Evolutionary conservation across 2,113 vertebrate genomes (phyloP).

Genomic region (Gopherus flavomarginatus): DNA sequence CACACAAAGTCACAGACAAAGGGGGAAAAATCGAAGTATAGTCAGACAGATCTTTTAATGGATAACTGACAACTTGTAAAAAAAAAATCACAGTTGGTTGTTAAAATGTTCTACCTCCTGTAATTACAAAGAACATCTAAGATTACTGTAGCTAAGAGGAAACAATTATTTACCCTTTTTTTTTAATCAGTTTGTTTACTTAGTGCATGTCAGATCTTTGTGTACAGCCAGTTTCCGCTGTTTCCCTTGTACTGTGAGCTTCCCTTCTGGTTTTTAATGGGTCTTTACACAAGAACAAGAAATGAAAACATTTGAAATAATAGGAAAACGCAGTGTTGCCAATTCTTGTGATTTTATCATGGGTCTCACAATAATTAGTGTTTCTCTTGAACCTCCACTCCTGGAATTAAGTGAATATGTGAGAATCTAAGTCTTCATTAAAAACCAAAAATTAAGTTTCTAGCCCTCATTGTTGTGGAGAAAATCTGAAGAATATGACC

Average conservation of each 20-base stretch:
- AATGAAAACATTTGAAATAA: background rate
- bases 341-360: background rate
- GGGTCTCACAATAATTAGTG: background rate
- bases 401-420: background rate
- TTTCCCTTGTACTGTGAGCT: background rate
- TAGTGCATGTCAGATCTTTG: background rate
- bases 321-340: conserved; percentile 13
- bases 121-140: background rate
- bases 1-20: background rate
- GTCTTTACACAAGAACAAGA: background rate
- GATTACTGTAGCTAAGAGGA: background rate
- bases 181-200: background rate
- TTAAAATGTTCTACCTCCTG: background rate
- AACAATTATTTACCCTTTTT: background rate
- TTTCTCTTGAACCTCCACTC: background rate
- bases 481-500: background rate
- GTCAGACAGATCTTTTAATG: background rate
- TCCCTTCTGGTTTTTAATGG: background rate
- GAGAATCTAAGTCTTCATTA: background rate
- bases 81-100: background rate
- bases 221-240: too few relatives aligned
- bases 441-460: background rate
- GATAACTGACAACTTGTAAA: background rate
- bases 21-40: background rate
- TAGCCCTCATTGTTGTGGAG: background rate